A percentile compares a stretch with the other conserved stretches of the same genome.
Evolutionary conservation across 2,888 invertebrate species (phyloP).

Genomic region (Amphiduros pacificus): DNA sequence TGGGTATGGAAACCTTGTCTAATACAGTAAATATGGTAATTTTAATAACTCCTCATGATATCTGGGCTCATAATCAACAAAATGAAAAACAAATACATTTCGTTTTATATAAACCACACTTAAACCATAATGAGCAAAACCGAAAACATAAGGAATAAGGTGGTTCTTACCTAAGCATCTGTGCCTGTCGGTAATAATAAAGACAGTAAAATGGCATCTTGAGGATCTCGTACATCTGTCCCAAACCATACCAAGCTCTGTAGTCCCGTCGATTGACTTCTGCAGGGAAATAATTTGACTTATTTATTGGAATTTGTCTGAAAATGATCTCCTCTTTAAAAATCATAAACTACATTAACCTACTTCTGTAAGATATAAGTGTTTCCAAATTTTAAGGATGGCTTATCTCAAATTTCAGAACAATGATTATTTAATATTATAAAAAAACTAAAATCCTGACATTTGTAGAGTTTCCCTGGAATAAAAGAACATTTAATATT

Average conservation of each 20-base stretch:
- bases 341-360: neutral
- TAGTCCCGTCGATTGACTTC: slow-evolving; percentile 93
- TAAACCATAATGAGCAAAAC: neutral
- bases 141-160: neutral
- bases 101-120: neutral
- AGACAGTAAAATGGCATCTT: slow-evolving; percentile 94
- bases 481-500: slow-evolving; percentile 28
- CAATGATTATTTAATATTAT: neutral
- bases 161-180: slow-evolving; percentile 60
- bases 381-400: too few relatives aligned
- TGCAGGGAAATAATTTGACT: slow-evolving; percentile 62
- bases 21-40: too few relatives aligned
- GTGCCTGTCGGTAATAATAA: slow-evolving; percentile 86
- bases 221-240: slow-evolving; percentile 97
- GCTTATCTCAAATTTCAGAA: neutral
- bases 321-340: too few relatives aligned
- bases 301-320: too few relatives aligned
- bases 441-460: neutral
- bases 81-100: neutral
- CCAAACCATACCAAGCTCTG: slow-evolving; percentile 97
- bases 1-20: too few relatives aligned
- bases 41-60: neutral
- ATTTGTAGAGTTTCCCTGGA: neutral
- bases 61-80: neutral
- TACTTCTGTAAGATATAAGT: too few relatives aligned